Evolutionary conservation across 2,797 vertebrate species (phyloP), one percentile per base, ranked within the genome.

Genomic region (Acrossocheilus wenchowensis): DNA sequence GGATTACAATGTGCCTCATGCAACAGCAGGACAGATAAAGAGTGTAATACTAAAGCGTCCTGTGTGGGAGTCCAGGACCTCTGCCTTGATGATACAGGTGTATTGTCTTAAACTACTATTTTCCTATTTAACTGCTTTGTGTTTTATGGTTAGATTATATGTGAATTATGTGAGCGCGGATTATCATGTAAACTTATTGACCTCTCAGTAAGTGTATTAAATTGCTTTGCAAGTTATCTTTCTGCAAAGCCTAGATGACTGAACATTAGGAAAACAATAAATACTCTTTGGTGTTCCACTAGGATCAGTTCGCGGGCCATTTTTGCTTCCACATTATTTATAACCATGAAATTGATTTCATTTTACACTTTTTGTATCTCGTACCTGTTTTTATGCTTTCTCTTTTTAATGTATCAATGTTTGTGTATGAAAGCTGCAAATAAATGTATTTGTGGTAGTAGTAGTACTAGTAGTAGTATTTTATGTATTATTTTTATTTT

Each of bases 1-100:
- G 82, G 71, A 45, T 73, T 83, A 21, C 23, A 62, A 71, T 83
- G 82, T 62, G 39, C 21, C 14, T 74, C 72, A 39, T 84, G 82
- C 26, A 84, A 48, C 14, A 66, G 2, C 9, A 1, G 6, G 12
- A 48, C 39, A 36, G 81, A 74, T 36, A 12, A 10, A 62, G 4
- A 39, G 21, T 75, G 57, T 43, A 39, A 50, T 23, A 83, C 17
- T 5, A 4, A 30, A 34, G 30, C 77, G 14, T 39, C 72, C 26
- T 84, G 82, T 50, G 72, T 84, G 19, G 82, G 72, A 75, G 30
- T 39, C 14, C 54, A 84, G 39, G 72, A 75, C 19, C 21, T 45
- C 43, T 77, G 82, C 72, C 1, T 83, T 36, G 26, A 75, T 74
- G 4, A 36, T n/a, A 75, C 57, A 83, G 11, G 82, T 74, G 21